Base-by-base conservation (phyloP, 2,797 vertebrate genomes). In the Onychomys torridus region DNA sequence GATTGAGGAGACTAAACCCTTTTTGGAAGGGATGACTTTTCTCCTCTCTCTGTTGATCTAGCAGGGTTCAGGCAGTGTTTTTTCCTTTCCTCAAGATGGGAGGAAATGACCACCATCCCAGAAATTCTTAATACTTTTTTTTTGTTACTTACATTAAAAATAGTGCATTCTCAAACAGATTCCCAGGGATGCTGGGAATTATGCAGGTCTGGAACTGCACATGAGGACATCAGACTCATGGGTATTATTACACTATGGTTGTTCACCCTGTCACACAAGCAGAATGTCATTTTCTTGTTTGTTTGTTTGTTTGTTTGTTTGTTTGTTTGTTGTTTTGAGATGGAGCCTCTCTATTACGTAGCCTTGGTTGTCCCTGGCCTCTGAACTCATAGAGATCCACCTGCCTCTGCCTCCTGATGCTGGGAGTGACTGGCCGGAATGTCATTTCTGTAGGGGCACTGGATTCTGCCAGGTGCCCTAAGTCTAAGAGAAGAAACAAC, bases 91-190 rank as follows among this genome's bases (percentile, higher is more conserved):
- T 92, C 46, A 7, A 69, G 34, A 6, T 76, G 25, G 89, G 88
- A 96, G 93, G 65, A 59, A 2, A 92, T 61, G 86, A 85, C 77
- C 57, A 77, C 73, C 90, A 83, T 86, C 93, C n/a, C 9, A 73
- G 91, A 92, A 91, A 95, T 95, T 96, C 81, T 95, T 91, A 97
- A 97, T 13, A 52, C 65, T 37, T 40, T 55, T n/a, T n/a, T 71
- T 37, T 37, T 29, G 27, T 71, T 87, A 71, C 46, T 71, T 71
- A 87, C 1, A 0, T 71, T 27, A 71, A 71, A 71, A 71, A 71
- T n/a, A 52, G 34, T 23, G 21, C n/a, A 63, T 84, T 21, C 34
- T 63, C 43, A 77, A 84, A 43, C 21, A 55, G 40, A 52, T 78
- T 84, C 55, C n/a, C 14, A 13, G 27, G 25, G 37, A 81, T 32